Base-by-base conservation (phyloP, 2,888 invertebrate genomes). In the Trachelus troglodyta region DNA sequence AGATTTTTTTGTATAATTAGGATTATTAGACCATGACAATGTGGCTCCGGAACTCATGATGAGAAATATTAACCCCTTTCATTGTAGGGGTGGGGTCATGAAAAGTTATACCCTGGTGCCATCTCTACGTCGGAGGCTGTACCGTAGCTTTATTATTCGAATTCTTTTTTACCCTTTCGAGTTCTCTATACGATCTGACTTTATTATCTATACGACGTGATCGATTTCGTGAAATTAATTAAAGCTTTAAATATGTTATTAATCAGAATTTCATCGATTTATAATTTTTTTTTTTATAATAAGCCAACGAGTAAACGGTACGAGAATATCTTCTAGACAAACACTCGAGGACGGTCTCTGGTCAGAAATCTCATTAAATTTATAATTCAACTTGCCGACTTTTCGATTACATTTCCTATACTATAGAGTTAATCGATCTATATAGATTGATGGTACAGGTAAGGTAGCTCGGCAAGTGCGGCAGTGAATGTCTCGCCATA, bases 401-500 rank as follows among this genome's bases (percentile, higher is more conserved):
- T 56, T 56, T 9, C 56, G 56, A 56, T 56, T 56, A 56, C 23
- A 56, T 56, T 56, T 56, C 23, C 9, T 23, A 23, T 56, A 56
- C 23, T 23, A 68, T 76, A 80, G 82, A 71, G 71, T 31, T 33
- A 31, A 33, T 34, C 71, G 71, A 71, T 71, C 71, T 71, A 34
- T 34, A 74, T 74, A 35, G 74, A 37, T 35, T 34, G 74, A 74
- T 31, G 71, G 34, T 34, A 56, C 33, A 71, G 71, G 33, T 71
- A 15, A 31, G 71, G 71, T 71, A 30, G 71, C 71, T 71, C 71
- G 31, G 71, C 3, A 71, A 33, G 34, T 33, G 71, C 71, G 33
- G 71, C 33, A 34, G 71, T 34, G 71, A 71, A 71, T 71, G 71
- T 71, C 71, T 71, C 71, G 71, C 71, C 71, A 71, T 71, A 71